A percentile compares a stretch with the other conserved stretches of the same genome.
These are phyloP conservation scores for Erythrolamprus reginae DNA, from an alignment of 2,113 vertebrate species.

Conservation along the genomic window DNA sequence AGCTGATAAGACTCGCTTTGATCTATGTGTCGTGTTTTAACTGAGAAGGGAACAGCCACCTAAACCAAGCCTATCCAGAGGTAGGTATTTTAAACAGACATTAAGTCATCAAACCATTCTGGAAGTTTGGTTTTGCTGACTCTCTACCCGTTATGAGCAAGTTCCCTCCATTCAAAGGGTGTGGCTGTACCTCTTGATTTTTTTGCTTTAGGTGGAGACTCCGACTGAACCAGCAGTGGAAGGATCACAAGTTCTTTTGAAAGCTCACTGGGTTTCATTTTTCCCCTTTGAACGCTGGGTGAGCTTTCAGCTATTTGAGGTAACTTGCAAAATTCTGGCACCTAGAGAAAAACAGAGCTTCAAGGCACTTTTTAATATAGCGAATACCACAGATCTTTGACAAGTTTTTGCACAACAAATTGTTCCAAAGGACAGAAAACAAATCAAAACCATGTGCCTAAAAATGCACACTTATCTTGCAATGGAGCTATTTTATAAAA, in stretches of 20 bases:
- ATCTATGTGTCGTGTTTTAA: conserved; percentile 9
- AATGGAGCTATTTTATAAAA: neutral
- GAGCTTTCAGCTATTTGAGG: conserved; percentile 22
- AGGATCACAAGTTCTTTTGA: conserved; percentile 36
- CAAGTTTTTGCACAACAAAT: neutral
- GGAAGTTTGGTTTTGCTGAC: neutral
- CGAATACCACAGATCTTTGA: neutral
- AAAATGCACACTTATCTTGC: neutral
- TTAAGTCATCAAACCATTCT: conserved; percentile 7
- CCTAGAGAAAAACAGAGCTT: conserved; percentile 29
- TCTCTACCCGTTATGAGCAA: neutral
- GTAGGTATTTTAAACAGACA: conserved; percentile 10
- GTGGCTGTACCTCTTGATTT: neutral
- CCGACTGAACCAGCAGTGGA: conserved; percentile 7
- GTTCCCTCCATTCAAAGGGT: neutral
- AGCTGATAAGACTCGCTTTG: conserved; percentile 22
- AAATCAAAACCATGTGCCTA: neutral
- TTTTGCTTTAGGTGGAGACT: conserved; percentile 15
- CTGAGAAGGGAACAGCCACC: conserved; percentile 3
- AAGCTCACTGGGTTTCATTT: conserved; percentile 23
- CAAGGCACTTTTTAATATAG: neutral
- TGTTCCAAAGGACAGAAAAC: neutral
- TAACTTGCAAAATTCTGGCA: conserved; percentile 32
- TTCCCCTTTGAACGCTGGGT: conserved; percentile 17
- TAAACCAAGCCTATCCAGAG: conserved; percentile 22